phyloP scores from a whole-genome alignment of 2,797 vertebrate genomes.

The Clarias pachynema region DNA sequence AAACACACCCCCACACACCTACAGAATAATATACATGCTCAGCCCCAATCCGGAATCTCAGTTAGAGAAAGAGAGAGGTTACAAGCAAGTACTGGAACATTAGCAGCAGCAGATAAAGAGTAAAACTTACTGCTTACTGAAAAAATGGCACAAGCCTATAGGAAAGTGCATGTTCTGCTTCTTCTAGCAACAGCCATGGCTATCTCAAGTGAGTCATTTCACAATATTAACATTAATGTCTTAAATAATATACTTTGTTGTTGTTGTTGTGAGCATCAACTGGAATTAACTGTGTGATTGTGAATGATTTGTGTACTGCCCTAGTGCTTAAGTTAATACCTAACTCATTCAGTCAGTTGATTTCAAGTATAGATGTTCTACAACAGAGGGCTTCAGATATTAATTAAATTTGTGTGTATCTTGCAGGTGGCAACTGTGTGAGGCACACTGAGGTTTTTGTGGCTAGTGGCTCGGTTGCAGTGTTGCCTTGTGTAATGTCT shows the following conservation, averaged over 20 bases:
- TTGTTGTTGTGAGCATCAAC: not conserved
- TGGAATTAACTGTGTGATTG: not conserved
- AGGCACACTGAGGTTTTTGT: constrained; percentile 36
- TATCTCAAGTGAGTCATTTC: constrained; percentile 63
- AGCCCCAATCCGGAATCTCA: constrained; percentile 22
- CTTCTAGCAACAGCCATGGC: constrained; percentile 54
- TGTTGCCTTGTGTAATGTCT: constrained; percentile 39
- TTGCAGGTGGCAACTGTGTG: constrained; percentile 18
- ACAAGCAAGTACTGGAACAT: constrained; percentile 16
- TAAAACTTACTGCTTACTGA: not conserved
- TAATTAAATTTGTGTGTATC: constrained; percentile 14
- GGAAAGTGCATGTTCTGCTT: constrained; percentile 51
- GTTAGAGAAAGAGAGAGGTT: constrained; percentile 25
- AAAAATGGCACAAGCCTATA: constrained; percentile 28
- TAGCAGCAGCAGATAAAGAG: not conserved
- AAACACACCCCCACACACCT: constrained; percentile 45
- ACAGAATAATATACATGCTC: constrained; percentile 61
- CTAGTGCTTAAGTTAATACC: not conserved
- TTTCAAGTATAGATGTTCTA: not conserved
- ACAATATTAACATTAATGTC: not conserved
- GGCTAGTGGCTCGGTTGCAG: constrained; percentile 45
- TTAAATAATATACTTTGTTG: not conserved
- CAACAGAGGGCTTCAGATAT: not conserved
- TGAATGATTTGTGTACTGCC: not conserved
- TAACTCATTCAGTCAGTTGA: not conserved